These are phyloP conservation scores for Cotesia typhae DNA, from an alignment of 1,140 invertebrate genomes.

Conservation along the genomic window DNA sequence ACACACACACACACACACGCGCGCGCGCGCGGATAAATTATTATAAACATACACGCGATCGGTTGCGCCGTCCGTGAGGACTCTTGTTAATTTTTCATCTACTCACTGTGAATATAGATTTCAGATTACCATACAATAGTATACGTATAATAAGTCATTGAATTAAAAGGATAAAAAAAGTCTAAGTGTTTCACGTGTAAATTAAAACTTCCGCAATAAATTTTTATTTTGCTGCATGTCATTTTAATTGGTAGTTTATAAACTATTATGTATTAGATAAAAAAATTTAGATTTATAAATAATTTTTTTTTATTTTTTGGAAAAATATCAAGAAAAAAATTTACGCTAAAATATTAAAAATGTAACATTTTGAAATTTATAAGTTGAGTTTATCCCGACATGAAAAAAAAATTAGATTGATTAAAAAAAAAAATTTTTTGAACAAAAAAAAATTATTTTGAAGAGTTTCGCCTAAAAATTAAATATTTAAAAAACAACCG, in stretches of 20 bases:
- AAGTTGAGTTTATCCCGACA: too few relatives aligned
- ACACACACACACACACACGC: constrained; percentile 20
- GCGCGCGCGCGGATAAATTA: neutral
- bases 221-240: neutral
- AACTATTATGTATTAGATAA: neutral
- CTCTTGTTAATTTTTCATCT: constrained; percentile 30
- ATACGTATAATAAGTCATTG: constrained; percentile 33
- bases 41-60: too few relatives aligned
- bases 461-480: too few relatives aligned
- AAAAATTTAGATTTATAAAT: too few relatives aligned
- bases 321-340: too few relatives aligned
- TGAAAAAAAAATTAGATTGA: too few relatives aligned
- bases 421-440: too few relatives aligned
- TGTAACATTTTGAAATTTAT: too few relatives aligned
- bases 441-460: too few relatives aligned
- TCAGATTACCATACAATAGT: constrained; percentile 37
- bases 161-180: constrained; percentile 27
- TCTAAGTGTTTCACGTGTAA: constrained; percentile 32
- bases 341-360: too few relatives aligned
- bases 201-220: constrained; percentile 20
- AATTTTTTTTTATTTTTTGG: too few relatives aligned
- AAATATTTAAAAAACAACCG: too few relatives aligned
- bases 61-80: neutral
- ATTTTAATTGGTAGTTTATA: constrained; percentile 5
- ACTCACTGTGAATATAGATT: constrained; percentile 17